phyloP scores from a whole-genome alignment of 2,797 vertebrate species.

The Pempheris klunzingeri region DNA sequence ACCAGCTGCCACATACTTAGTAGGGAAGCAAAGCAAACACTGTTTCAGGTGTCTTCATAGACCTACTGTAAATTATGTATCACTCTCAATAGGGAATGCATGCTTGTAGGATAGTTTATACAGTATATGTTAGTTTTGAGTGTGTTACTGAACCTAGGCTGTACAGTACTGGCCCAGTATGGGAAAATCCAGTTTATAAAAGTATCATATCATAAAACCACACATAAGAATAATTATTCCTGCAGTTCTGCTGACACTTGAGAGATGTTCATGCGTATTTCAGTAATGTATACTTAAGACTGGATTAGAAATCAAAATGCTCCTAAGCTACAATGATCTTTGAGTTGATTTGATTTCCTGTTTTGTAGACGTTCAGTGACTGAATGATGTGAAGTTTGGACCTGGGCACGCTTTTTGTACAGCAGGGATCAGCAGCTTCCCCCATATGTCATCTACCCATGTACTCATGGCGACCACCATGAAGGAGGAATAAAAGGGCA shows the following conservation, averaged over 20 bases:
- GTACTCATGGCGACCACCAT: not conserved
- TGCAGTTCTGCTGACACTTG: not conserved
- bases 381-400: not conserved
- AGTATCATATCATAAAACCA: not conserved
- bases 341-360: not conserved
- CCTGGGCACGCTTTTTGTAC: not conserved
- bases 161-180: not conserved
- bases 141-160: too few species aligned
- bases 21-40: not conserved
- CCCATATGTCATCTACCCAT: not conserved
- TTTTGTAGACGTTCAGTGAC: not conserved
- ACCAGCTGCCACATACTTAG: not conserved
- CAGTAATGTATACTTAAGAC: not conserved
- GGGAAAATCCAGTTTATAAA: not conserved
- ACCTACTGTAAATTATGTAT: not conserved
- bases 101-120: not conserved
- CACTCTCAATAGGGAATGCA: not conserved
- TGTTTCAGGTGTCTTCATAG: not conserved
- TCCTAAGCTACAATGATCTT: not conserved
- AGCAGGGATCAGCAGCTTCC: not conserved
- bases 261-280: not conserved
- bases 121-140: not conserved
- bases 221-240: not conserved
- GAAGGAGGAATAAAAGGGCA: constrained; percentile 8
- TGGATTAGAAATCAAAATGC: not conserved